Evolutionary conservation across 2,113 vertebrate species (phyloP), one percentile per base, ranked within the genome.

Genomic region (Cercocebus atys): DNA sequence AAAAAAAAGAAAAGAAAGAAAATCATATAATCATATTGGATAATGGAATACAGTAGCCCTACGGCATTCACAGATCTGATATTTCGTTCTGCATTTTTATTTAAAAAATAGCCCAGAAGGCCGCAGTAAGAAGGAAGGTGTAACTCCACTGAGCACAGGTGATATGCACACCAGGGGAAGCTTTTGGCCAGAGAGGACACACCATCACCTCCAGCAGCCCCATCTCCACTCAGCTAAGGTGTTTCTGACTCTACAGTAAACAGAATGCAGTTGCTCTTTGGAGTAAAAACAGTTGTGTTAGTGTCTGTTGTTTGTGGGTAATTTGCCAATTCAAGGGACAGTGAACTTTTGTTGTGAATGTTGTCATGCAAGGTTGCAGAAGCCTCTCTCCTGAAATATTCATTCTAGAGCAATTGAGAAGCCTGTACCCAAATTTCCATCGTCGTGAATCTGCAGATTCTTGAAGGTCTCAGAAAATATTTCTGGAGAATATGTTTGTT

Each of bases 401-500:
- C n/a, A 2, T 70, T 70, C 52, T 78, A 16, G 38, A 47, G 8
- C 70, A 86, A 87, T 25, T 35, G 45, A 59, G 52, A 78, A 92
- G 2, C 8, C 23, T 78, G 11, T 2, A 25, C 10, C n/a, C 81
- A 84, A 6, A n/a, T 61, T 12, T 90, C n/a, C 50, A 38, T 70
- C 30, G 13, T 27, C 32, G 80, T 3, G 12, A 68, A 80, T 52
- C 55, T 82, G 30, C 52, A 80, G 83, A 57, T 52, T 32, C 55
- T 79, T 75, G 8, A 93, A 83, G 68, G 23, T 70, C 61, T 79
- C 64, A 32, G 25, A 73, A 93, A 90, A 93, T 16, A 79, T 32
- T 50, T 18, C 85, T 70, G 30, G 75, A 38, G 78, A 81, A 47
- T 25, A 30, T n/a, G 6, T 57, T 73, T 66, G 23, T 68, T 59